Base-by-base conservation (phyloP, 35 echinoderm and acorn worm genomes). In the Heliocidaris tuberculata region DNA sequence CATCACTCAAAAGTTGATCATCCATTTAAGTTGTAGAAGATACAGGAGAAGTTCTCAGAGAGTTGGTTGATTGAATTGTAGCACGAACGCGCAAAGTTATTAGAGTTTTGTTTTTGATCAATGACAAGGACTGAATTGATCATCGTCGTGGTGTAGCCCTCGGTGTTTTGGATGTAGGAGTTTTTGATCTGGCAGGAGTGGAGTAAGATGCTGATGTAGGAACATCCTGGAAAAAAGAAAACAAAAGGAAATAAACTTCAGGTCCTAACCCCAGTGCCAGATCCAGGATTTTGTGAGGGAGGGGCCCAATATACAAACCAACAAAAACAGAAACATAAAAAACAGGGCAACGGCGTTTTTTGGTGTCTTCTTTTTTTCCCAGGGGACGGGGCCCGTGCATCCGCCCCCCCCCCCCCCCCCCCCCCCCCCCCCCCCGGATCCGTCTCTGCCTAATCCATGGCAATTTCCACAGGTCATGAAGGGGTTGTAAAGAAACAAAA, bases 151-250 rank as follows among this genome's bases (percentile, higher is more conserved):
- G 87, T 17, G 87, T 93, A 47, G 27, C 47, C 11, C 47, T 32
- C 13, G 47, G 50, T 21, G 91, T 50, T 59, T 93, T 93, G 15
- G 48, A 54, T n/a, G 91, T 93, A 30, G 91, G 91, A 30, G 91
- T 93, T 13, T 93, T 93, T 93, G 91, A 52, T 31, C 94, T 90
- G 15, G 94, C 42, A 19, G 94, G 94, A 8, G 94, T 92, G 12
- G 94, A 95, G 88, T 92, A 90, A 47, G 50, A 92, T 70, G 86
- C 94, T 2, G 94, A 90, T 35, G 94, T 60, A 59, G 94, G 94
- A 31, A 88, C 94, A 32, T 95, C 94, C 94, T 95, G 87, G 32
- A 95, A 42, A 42, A 27, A 95, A 13, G 31, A 88, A 32, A 5
- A 95, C 86, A 95, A 90, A 90, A 92, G 7, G 50, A 49, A 88